Evolutionary conservation across 2,888 invertebrate species (phyloP).

Genomic region (Lasioglossum oenotherae): DNA sequence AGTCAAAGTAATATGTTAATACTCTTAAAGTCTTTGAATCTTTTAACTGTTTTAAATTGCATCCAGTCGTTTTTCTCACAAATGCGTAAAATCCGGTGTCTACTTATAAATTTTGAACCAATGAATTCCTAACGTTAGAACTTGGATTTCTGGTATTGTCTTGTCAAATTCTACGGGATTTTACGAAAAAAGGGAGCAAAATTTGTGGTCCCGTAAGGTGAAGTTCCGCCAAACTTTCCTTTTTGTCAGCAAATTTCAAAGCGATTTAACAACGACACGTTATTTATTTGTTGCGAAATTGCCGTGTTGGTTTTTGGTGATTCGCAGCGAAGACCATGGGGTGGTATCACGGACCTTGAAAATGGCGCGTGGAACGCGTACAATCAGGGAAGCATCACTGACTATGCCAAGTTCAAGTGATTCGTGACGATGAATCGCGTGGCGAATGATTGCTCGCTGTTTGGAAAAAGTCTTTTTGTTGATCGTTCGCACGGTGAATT

Average conservation of each 20-base stretch:
- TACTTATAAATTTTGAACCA: too few relatives aligned
- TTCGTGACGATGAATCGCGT: slow-evolving; percentile 28
- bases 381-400: slow-evolving; percentile 5
- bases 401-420: slow-evolving; percentile 29
- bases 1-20: too few relatives aligned
- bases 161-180: too few relatives aligned
- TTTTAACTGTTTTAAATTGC: too few relatives aligned
- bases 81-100: too few relatives aligned
- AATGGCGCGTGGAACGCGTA: not conserved
- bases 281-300: not conserved
- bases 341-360: not conserved
- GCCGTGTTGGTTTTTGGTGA: not conserved
- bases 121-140: too few relatives aligned
- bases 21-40: too few relatives aligned
- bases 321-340: not conserved
- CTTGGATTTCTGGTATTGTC: too few relatives aligned
- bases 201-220: too few relatives aligned
- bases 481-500: not conserved
- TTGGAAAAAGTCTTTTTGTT: not conserved
- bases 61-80: too few relatives aligned
- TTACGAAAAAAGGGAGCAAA: too few relatives aligned
- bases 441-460: slow-evolving; percentile 17
- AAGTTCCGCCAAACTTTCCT: not conserved
- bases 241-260: not conserved
- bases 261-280: not conserved